Conservation (phyloP, 1,140 invertebrate species). For the Leptonema lineaticorne region DNA sequence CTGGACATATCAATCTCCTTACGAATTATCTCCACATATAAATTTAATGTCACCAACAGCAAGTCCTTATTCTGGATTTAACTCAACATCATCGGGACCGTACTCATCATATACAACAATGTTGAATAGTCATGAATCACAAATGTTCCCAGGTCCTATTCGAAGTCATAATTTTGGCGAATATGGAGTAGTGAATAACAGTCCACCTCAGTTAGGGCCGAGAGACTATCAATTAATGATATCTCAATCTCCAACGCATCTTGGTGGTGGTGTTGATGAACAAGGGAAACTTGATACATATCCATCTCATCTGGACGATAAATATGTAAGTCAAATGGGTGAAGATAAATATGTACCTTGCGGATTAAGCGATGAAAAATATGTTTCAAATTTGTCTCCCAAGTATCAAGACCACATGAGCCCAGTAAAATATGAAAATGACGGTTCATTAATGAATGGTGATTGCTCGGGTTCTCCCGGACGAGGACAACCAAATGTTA, state of each 20-base stretch:
- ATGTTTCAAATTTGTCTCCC: constrained; percentile 49
- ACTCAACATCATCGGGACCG: constrained; percentile 53
- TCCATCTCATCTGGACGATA: constrained; percentile 55
- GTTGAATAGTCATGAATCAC: constrained; percentile 66
- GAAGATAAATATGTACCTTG: constrained; percentile 51
- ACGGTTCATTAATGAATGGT: constrained; percentile 55
- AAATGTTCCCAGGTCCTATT: constrained; percentile 63
- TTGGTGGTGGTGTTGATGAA: constrained; percentile 59
- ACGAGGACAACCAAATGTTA: constrained; percentile 43
- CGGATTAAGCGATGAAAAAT: constrained; percentile 50
- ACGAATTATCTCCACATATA: constrained; percentile 71
- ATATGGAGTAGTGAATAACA: constrained; percentile 61
- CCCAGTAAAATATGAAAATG: constrained; percentile 59
- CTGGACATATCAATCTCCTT: constrained; percentile 75
- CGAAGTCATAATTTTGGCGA: constrained; percentile 58
- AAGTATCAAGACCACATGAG: constrained; percentile 64
- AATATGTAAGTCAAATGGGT: constrained; percentile 51
- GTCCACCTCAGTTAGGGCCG: constrained; percentile 59
- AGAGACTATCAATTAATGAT: constrained; percentile 68
- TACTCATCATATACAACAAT: constrained; percentile 66
- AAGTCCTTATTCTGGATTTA: constrained; percentile 64
- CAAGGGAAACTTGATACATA: constrained; percentile 48
- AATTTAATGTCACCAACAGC: constrained; percentile 69
- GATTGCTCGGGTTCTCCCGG: constrained; percentile 57
- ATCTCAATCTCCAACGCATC: constrained; percentile 59